Base-by-base conservation (phyloP, 1,140 invertebrate species). In the Octopus sinensis region DNA sequence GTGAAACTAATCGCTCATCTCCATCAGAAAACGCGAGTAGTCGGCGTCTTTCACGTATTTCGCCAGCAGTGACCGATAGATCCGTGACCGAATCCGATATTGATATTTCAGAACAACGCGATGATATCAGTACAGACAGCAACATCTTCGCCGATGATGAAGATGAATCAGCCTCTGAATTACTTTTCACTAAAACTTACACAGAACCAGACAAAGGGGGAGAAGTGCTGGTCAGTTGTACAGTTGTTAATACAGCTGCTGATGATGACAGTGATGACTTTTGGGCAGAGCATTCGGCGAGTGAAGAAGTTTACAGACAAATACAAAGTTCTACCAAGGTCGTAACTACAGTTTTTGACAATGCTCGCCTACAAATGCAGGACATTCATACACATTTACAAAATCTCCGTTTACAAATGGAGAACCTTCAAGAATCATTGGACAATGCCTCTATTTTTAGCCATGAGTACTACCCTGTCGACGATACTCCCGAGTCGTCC, bases 141-240 rank as follows among this genome's bases (percentile, higher is more conserved):
- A 85, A 84, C 76, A 83, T 87, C 83, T 85, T 86, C 54, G 87
- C 87, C 12, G 87, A 88, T 79, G 87, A 88, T 77, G 87, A 88
- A 54, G 87, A 84, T 23, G 87, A 88, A 43, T 85, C 84, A 30
- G 79, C 83, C 4, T 81, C 83, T 5, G 86, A 87, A 56, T 80
- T 87, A 30, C 23, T 87, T 13, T 86, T 86, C 79, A 84, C 82
- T 53, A 82, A 83, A 23, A 85, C 85, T 10, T 87, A 87, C 82
- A 84, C 83, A 0, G 85, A 87, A 54, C 82, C 84, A 0, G 81
- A 82, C 17, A 81, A 80, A 71, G 79, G 80, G 7, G 80, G 78
- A n/a, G 85, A 86, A 53, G 84, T 86, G 23, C 80, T 86, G 13
- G 82, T 87, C 6, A 86, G 86, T 76, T 87, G 85, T 78, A 87